Conservation (phyloP, 64 coral and sea anemone species). For the Orbicella faveolata region DNA sequence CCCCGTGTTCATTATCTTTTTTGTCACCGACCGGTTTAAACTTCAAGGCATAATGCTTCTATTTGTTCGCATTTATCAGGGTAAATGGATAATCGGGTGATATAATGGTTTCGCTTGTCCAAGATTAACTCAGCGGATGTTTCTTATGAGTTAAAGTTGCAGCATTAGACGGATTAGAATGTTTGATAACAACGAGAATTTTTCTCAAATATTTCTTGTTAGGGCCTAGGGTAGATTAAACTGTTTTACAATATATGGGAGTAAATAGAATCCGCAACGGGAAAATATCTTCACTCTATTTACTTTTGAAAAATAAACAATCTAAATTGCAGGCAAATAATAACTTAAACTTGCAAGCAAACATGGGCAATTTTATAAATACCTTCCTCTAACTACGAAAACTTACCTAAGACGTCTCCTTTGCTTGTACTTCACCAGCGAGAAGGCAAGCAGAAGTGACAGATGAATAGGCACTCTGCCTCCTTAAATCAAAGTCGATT, state of each 20-base stretch:
- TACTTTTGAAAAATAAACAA: constrained; percentile 41
- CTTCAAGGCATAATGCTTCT: neutral
- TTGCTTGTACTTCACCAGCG: constrained; percentile 3
- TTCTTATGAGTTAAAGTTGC: neutral
- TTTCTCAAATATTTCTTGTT: constrained; percentile 55
- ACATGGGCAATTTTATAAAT: neutral
- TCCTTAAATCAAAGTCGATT: constrained; percentile 66
- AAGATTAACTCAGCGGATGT: neutral
- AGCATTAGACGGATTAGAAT: constrained; percentile 1
- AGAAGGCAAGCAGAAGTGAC: constrained; percentile 33
- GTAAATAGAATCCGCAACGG: constrained; percentile 58
- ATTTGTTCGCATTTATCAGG: neutral
- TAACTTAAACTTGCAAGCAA: constrained; percentile 8
- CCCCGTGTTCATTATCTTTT: neutral
- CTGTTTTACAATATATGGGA: constrained; percentile 39
- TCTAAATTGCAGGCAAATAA: constrained; percentile 8
- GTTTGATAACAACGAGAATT: constrained; percentile 43
- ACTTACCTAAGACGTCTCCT: constrained; percentile 14
- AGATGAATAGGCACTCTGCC: constrained; percentile 32
- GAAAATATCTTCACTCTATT: constrained; percentile 50
- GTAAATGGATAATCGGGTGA: too few relatives aligned
- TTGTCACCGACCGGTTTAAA: neutral
- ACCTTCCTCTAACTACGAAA: neutral
- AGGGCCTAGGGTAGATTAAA: constrained; percentile 46
- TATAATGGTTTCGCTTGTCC: neutral